These are phyloP conservation scores for Tauraco hartlaubi DNA, from an alignment of 2,797 vertebrate species.

Conservation along the genomic window DNA sequence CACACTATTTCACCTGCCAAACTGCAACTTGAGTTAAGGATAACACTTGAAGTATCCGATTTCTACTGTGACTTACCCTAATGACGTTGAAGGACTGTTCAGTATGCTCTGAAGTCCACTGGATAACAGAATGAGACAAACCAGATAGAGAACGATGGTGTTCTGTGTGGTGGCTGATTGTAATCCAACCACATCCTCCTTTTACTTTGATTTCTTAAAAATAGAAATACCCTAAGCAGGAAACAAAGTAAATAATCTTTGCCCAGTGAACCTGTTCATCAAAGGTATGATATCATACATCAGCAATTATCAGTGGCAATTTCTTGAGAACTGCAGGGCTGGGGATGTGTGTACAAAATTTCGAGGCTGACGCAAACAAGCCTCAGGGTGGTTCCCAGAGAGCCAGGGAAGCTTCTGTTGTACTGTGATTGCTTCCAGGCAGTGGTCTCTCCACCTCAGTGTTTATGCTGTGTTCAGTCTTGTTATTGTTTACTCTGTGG, in stretches of 20 bases:
- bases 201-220: slow-evolving; percentile 7
- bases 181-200: background rate
- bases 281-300: background rate
- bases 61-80: background rate
- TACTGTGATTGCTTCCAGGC: background rate
- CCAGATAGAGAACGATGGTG: background rate
- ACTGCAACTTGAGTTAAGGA: background rate
- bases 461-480: background rate
- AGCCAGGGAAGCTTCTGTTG: background rate
- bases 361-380: background rate
- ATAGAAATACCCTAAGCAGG: background rate
- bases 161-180: background rate
- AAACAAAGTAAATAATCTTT: background rate
- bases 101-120: background rate
- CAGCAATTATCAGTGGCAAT: background rate
- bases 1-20: background rate
- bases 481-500: background rate
- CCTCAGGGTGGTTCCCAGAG: background rate
- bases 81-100: background rate
- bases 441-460: background rate
- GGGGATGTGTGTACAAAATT: background rate
- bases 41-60: background rate
- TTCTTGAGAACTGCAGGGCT: background rate
- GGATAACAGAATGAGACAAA: background rate
- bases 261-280: background rate